Conservation (phyloP, 2,113 vertebrate species). For the Pterocles burchelli region DNA sequence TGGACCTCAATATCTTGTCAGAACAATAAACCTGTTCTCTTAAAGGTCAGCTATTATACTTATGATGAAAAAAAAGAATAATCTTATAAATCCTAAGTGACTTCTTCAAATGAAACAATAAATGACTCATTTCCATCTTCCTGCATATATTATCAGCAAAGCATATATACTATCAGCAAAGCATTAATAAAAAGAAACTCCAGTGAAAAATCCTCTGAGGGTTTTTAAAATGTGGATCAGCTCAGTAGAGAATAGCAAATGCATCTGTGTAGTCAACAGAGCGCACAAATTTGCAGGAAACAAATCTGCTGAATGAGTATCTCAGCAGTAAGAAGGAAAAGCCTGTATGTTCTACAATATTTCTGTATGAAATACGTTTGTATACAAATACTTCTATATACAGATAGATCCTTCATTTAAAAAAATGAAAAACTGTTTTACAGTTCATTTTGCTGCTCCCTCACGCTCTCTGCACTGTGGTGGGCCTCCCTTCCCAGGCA, state of each 20-base stretch:
- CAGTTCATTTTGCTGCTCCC: neutral
- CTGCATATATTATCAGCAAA: conserved; percentile 1
- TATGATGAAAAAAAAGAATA: neutral
- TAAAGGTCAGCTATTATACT: conserved; percentile 8
- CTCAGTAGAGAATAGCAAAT: neutral
- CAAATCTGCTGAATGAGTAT: neutral
- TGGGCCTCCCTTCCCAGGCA: neutral
- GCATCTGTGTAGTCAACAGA: neutral
- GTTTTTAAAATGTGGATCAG: neutral
- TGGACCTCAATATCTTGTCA: neutral
- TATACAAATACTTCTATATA: neutral
- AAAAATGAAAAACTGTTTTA: neutral
- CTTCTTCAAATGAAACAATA: conserved; percentile 30
- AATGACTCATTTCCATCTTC: conserved; percentile 2
- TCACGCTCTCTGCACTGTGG: accelerated
- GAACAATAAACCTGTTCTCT: neutral
- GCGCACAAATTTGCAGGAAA: neutral
- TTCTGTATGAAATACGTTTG: neutral
- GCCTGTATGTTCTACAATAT: neutral
- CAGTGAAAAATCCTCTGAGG: neutral
- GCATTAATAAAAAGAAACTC: neutral
- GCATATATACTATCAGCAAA: neutral
- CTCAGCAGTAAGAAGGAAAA: neutral
- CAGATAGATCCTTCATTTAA: neutral
- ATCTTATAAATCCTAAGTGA: conserved; percentile 18